phyloP scores from a whole-genome alignment of 23 tunicate species.

The Halocynthia roretzi region DNA sequence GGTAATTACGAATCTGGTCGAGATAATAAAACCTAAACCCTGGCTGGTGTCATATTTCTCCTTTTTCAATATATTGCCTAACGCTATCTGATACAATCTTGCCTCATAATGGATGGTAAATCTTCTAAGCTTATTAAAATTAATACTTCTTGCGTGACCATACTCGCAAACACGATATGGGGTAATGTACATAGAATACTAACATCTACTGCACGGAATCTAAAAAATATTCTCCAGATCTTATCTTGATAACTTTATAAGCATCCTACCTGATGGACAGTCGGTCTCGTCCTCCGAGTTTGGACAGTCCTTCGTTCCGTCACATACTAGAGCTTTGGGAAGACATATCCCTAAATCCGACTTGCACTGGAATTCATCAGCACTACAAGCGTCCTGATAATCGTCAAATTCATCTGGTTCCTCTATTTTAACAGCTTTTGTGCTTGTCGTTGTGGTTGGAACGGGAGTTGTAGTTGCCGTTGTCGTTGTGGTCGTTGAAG shows the following conservation, averaged over 20 bases:
- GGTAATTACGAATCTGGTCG: too few relatives aligned
- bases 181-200: too few relatives aligned
- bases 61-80: too few relatives aligned
- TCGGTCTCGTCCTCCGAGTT: conserved; percentile 7
- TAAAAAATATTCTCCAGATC: too few relatives aligned
- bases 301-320: conserved; percentile 16
- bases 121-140: too few relatives aligned
- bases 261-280: conserved; percentile 10
- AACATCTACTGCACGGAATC: too few relatives aligned
- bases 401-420: conserved; percentile 10
- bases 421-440: not conserved
- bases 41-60: too few relatives aligned
- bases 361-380: conserved; percentile 11
- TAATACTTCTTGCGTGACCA: too few relatives aligned
- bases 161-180: too few relatives aligned
- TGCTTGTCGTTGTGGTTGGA: not conserved
- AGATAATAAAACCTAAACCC: too few relatives aligned
- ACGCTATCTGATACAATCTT: too few relatives aligned
- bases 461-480: conserved; percentile 6
- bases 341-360: conserved; percentile 1
- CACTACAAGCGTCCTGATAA: conserved; percentile 12
- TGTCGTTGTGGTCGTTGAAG: conserved; percentile 1
- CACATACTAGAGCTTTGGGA: conserved; percentile 12
- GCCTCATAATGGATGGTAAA: too few relatives aligned
- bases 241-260: not conserved